phyloP scores from a whole-genome alignment of 2,113 vertebrate species.

The Mobula hypostoma region DNA sequence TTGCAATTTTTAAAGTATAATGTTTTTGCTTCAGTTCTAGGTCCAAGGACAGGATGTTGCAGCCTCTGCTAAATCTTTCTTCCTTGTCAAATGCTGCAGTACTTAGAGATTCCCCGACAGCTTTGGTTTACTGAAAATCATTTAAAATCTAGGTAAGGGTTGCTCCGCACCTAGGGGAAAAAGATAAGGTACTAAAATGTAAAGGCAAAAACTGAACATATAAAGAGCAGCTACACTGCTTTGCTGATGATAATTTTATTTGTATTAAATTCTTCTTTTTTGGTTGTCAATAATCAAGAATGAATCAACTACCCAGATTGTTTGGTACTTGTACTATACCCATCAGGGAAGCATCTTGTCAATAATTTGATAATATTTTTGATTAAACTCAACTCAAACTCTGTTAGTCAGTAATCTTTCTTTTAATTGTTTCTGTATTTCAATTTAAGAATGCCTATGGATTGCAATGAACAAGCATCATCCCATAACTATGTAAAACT shows the following conservation, averaged over 20 bases:
- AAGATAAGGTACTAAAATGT: neutral
- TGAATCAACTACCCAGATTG: neutral
- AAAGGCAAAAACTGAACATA: neutral
- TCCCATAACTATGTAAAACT: neutral
- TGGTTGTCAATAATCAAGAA: no score
- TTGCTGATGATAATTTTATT: neutral
- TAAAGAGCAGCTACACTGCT: neutral
- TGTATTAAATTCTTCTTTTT: neutral
- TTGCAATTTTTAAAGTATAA: neutral
- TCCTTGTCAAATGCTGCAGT: neutral
- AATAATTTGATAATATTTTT: slow-evolving; percentile 12
- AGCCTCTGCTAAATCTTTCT: neutral
- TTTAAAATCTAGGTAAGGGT: neutral
- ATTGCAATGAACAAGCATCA: neutral
- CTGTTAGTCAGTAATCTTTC: neutral
- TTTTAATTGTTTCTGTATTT: slow-evolving; percentile 23
- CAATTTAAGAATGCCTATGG: slow-evolving; percentile 23
- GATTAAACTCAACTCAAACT: neutral
- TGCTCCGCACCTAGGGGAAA: neutral
- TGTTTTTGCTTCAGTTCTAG: neutral
- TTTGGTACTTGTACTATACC: neutral
- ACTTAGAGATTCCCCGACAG: neutral
- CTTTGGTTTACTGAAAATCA: slow-evolving; percentile 5
- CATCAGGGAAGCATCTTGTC: slow-evolving; percentile 9
- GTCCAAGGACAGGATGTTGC: neutral